Percentiles rank a stretch among this genome's conserved stretches.
Conservation (phyloP, 1,140 invertebrate species). For the Drosophila biarmipes region DNA sequence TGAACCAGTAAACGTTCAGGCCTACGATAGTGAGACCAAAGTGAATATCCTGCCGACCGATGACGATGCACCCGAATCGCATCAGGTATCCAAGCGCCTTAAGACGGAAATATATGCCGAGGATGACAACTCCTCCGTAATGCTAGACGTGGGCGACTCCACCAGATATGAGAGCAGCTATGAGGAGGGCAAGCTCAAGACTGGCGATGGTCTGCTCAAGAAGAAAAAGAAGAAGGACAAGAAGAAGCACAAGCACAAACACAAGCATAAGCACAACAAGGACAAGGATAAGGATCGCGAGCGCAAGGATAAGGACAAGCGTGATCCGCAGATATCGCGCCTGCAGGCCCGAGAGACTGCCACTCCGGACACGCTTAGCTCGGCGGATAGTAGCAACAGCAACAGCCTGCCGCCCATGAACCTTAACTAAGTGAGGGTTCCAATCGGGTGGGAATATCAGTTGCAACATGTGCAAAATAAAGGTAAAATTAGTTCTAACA, state of each 20-base stretch:
- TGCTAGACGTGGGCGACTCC: constrained; percentile 62
- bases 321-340: constrained; percentile 84
- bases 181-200: constrained; percentile 63
- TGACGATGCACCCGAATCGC: constrained; percentile 23
- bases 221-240: constrained; percentile 94
- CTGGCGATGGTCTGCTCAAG: constrained; percentile 81
- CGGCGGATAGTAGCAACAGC: constrained; percentile 86
- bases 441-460: not conserved
- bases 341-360: constrained; percentile 85
- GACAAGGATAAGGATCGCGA: constrained; percentile 86
- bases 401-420: constrained; percentile 64
- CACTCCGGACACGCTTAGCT: constrained; percentile 87
- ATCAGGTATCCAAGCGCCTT: constrained; percentile 52
- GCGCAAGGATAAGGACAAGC: constrained; percentile 84
- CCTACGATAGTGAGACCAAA: constrained; percentile 63
- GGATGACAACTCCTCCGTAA: constrained; percentile 65
- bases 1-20: constrained; percentile 62
- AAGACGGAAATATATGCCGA: constrained; percentile 59
- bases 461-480: constrained; percentile 6
- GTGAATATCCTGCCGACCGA: constrained; percentile 39
- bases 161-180: constrained; percentile 64
- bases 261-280: constrained; percentile 90
- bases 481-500: constrained; percentile 1
- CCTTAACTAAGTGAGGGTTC: constrained; percentile 51
- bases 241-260: constrained; percentile 92